Conservation (phyloP, 2,797 vertebrate species). For the Ptychadena robeensis region DNA sequence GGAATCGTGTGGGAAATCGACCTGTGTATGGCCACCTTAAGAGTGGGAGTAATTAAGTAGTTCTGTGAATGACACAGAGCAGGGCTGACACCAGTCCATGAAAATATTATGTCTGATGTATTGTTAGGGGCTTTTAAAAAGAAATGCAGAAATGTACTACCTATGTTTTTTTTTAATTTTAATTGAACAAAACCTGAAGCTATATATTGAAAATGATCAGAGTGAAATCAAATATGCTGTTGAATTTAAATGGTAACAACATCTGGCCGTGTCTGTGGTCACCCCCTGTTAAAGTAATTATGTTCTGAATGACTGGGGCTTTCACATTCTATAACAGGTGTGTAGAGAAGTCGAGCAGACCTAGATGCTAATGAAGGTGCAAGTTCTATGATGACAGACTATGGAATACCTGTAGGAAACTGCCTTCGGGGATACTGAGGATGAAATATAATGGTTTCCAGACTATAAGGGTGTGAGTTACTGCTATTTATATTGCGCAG, state of each 20-base stretch:
- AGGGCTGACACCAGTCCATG: too few species aligned
- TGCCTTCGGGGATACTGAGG: neutral
- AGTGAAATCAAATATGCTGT: neutral
- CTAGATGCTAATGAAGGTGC: neutral
- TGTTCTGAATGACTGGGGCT: neutral
- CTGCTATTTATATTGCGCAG: constrained; percentile 23
- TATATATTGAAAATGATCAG: neutral
- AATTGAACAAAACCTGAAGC: neutral
- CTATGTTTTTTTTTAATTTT: neutral
- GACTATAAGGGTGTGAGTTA: neutral
- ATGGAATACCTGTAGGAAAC: neutral
- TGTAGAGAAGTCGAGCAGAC: neutral
- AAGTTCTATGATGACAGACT: neutral
- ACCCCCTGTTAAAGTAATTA: neutral
- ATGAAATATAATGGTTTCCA: constrained; percentile 5
- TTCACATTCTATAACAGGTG: neutral
- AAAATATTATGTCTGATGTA: too few species aligned
- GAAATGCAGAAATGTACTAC: too few species aligned
- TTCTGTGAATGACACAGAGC: too few species aligned
- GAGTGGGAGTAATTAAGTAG: too few species aligned
- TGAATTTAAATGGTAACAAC: neutral
- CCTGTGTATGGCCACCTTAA: too few species aligned
- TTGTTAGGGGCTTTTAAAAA: too few species aligned
- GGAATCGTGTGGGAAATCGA: too few species aligned
- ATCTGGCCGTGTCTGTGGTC: neutral